phyloP scores from a whole-genome alignment of 2,113 vertebrate genomes.

The Accipiter cooperii region DNA sequence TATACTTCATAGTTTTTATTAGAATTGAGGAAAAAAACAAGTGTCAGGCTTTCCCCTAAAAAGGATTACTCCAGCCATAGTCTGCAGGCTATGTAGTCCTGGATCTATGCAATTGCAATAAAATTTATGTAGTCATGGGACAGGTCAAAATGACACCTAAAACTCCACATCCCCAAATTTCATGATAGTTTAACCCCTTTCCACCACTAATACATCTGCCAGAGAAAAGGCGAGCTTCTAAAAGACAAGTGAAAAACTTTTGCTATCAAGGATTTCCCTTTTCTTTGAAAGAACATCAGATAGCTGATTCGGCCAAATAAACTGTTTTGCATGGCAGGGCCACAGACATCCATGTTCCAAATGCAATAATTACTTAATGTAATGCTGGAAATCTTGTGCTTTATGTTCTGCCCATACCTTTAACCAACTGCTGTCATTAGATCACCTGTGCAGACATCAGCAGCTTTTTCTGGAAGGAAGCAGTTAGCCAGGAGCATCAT shows the following conservation, averaged over 20 bases:
- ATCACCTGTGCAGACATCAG: not conserved
- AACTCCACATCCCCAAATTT: not conserved
- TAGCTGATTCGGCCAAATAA: not conserved
- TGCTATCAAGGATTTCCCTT: not conserved
- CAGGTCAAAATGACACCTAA: not conserved
- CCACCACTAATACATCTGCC: not conserved
- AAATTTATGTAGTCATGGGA: not conserved
- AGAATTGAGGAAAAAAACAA: not conserved
- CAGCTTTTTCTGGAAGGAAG: not conserved
- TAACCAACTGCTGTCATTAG: not conserved
- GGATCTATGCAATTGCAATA: not conserved
- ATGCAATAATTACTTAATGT: not conserved
- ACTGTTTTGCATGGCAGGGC: not conserved
- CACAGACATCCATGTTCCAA: not conserved
- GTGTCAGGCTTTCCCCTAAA: not conserved
- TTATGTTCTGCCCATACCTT: not conserved
- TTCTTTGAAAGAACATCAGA: not conserved
- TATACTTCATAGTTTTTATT: not conserved
- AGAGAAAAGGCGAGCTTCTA: not conserved
- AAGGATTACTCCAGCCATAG: not conserved
- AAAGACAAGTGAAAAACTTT: not conserved
- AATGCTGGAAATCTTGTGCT: not conserved
- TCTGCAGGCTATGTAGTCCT: not conserved
- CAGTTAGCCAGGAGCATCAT: not conserved
- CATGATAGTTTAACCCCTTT: not conserved